Evolutionary conservation across 2,113 vertebrate genomes (phyloP), one percentile per base, ranked within the genome.

Genomic region (Peromyscus maniculatus): DNA sequence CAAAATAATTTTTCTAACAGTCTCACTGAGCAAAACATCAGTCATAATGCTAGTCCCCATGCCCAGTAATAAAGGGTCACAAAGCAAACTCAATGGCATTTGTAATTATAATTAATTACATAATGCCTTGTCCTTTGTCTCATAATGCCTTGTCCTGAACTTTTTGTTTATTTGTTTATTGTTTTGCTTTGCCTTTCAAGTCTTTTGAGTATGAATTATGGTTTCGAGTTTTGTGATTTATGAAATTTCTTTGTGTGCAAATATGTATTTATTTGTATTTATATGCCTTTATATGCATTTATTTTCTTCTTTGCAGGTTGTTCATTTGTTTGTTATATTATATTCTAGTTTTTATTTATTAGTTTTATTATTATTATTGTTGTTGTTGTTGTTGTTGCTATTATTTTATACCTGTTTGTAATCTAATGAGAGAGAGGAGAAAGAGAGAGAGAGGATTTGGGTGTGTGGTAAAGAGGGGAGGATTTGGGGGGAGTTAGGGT

Each of bases 401-500:
- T 43, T 43, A 43, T 75, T 75, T 24, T 9, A 43, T 75, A 11
- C 8, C 19, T 24, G n/a, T 75, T 75, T 75, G n/a, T 24, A 75
- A 11, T 43, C 39, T 74, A 39, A 39, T 22, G 71, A 75, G 67
- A 69, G 67, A 52, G 3, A 31, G 43, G 33, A 74, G 71, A n/a
- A n/a, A 75, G 67, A 69, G 67, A 52, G 3, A 31, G 43, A 78
- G 26, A 3, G 49, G 7, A 57, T 80, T 79, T 55, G 49, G 31
- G 31, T 79, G 5, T 4, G 19, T 57, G 3, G 5, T 52, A 21
- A 55, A 57, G 49, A 80, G 2, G 17, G 31, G 16, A 55, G 6
- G 3, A 33, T 52, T 46, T 55, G 1, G 77, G 7, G 28, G 1
- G 15, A 33, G 28, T 31, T 1, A 1, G 3, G 28, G 15, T 31